These are phyloP conservation scores for Artibeus lituratus DNA, from an alignment of 2,797 vertebrate species.

Conservation along the genomic window DNA sequence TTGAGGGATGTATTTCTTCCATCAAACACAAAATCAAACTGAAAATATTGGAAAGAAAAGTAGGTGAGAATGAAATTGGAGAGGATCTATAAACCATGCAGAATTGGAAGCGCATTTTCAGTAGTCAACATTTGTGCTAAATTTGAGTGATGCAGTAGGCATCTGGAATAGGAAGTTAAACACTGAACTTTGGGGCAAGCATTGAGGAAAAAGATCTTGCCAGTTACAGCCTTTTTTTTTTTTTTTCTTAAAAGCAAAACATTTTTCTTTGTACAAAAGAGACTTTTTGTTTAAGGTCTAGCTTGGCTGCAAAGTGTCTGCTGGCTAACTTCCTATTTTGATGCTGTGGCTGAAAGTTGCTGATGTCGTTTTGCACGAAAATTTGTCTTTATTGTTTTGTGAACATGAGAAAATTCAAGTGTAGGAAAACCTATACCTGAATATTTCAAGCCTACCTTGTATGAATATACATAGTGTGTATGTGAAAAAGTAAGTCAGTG, in stretches of 20 bases:
- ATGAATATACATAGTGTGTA: neutral
- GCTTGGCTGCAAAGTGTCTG: slow-evolving; percentile 77
- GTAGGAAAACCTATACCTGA: slow-evolving; percentile 68
- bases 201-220: slow-evolving; percentile 44
- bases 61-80: slow-evolving; percentile 10
- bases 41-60: slow-evolving; percentile 8
- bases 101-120: slow-evolving; percentile 40
- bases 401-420: slow-evolving; percentile 70
- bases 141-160: slow-evolving; percentile 16
- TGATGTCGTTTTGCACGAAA: slow-evolving; percentile 72
- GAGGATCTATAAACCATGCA: neutral
- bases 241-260: slow-evolving; percentile 61
- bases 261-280: slow-evolving; percentile 78
- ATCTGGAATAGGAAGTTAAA: slow-evolving; percentile 69
- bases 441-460: slow-evolving; percentile 37
- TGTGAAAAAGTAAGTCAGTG: slow-evolving; percentile 10
- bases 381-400: slow-evolving; percentile 68
- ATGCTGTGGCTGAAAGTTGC: slow-evolving; percentile 73
- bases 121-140: slow-evolving; percentile 2
- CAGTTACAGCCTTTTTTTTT: slow-evolving; percentile 79
- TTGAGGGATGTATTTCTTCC: neutral
- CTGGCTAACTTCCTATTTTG: slow-evolving; percentile 75
- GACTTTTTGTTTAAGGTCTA: slow-evolving; percentile 59
- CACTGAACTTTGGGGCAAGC: slow-evolving; percentile 59
- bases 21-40: slow-evolving; percentile 22